These are phyloP conservation scores for Gorsachius goisagi DNA, from an alignment of 2,113 vertebrate genomes.

Conservation along the genomic window DNA sequence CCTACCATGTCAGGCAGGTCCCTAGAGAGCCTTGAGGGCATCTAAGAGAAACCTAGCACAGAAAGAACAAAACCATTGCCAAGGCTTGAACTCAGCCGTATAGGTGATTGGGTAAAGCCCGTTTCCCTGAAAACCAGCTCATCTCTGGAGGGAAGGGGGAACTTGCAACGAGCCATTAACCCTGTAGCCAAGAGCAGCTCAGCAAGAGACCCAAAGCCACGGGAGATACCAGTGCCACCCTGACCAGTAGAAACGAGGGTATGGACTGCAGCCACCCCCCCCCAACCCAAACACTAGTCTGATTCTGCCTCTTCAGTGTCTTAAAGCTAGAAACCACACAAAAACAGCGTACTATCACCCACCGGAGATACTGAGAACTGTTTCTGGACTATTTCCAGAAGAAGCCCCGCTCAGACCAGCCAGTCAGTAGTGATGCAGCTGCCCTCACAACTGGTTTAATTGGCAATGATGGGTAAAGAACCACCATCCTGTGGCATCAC, in stretches of 20 bases:
- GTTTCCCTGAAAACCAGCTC: background rate
- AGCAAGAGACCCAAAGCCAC: background rate
- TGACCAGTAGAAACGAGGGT: background rate
- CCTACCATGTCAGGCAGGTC: background rate
- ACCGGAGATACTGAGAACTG: background rate
- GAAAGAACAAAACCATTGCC: background rate
- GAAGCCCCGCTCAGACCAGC: background rate
- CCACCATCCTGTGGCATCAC: background rate
- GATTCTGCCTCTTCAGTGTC: too few species aligned
- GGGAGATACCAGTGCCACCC: background rate
- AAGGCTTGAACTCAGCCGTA: background rate
- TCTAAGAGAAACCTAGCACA: background rate
- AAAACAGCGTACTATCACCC: fast-evolving
- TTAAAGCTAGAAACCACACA: background rate
- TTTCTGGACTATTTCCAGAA: background rate
- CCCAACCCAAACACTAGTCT: background rate
- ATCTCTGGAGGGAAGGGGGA: background rate
- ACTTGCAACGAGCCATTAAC: background rate
- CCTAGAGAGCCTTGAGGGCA: background rate
- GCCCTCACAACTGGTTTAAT: background rate
- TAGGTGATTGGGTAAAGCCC: background rate
- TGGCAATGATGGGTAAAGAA: background rate
- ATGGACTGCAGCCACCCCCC: background rate
- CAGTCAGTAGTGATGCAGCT: background rate
- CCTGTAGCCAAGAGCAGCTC: background rate